Conservation (phyloP, 2,888 invertebrate genomes). For the Coelopa pilipes region DNA sequence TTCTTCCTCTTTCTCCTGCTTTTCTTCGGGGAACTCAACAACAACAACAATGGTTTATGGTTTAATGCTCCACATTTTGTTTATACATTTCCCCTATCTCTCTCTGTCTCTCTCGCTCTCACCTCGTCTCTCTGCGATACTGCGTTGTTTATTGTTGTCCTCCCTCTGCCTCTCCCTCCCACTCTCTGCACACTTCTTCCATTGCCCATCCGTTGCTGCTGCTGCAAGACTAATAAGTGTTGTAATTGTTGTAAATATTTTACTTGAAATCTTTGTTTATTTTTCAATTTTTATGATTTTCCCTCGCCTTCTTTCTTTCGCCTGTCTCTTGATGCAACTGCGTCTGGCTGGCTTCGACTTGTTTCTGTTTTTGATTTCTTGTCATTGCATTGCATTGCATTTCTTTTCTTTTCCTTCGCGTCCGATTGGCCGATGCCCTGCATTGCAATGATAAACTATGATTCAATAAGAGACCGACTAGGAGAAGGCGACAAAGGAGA, state of each 20-base stretch:
- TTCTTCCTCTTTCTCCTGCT: neutral
- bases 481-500: no score
- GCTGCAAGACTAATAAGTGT: neutral
- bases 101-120: no score
- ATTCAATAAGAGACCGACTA: no score
- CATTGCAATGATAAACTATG: no score
- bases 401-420: no score
- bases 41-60: neutral
- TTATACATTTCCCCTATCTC: neutral
- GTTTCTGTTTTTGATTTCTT: no score
- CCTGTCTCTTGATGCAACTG: neutral
- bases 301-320: neutral
- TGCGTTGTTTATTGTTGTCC: neutral
- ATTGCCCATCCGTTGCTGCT: neutral
- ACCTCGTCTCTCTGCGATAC: neutral
- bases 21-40: neutral
- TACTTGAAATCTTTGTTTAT: constrained; percentile 20
- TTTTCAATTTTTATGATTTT: constrained; percentile 24
- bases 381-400: no score
- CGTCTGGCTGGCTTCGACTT: no score
- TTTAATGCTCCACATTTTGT: constrained; percentile 18
- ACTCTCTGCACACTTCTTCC: neutral
- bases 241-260: constrained; percentile 17
- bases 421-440: no score
- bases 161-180: neutral